Base-by-base conservation (phyloP, 2,888 invertebrate species). In the Junonia oenone region DNA sequence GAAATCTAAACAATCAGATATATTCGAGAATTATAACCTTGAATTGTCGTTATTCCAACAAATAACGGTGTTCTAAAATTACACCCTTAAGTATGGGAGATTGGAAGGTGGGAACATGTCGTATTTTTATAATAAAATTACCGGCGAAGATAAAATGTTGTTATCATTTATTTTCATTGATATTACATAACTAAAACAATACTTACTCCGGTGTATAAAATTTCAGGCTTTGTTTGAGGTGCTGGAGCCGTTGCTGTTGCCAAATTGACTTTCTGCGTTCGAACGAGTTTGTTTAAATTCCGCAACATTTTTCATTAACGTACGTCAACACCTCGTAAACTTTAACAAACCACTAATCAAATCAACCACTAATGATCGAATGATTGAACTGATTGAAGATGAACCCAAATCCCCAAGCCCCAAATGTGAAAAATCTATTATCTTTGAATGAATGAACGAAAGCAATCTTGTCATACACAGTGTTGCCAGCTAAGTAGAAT, bases 151-250 rank as follows among this genome's bases (percentile, higher is more conserved):
- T 26, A 26, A 11, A 13, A 13, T 11, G 11, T 14, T 35, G 13
- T 11, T 19, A 22, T 29, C 27, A 17, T 11, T 11, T 19, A 22
- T 29, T 37, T 26, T 11, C 13, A n/a, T 3, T 11, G 4, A 31
- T 35, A 40, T 51, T 43, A 45, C 3, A 40, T 22, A 15, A 46
- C 31, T 15, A n/a, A 29, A 53, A 17, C 11, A 45, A 55, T 37
- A 77, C 82, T 72, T 76, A 90, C 96, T 68, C 96, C 96, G 11
- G 95, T 94, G 71, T 95, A 95, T n/a, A 95, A 82, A 62, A 96
- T 90, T 65, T 95, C 93, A 0, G 96, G 96, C 64, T 92, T 92
- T 2, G 86, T 91, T 60, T 93, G 91, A 0, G 95, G 95, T 33
- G 91, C 90, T 3, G 94, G 94, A 45, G 93, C 75, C 2, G 94